Evolutionary conservation across 2,797 vertebrate species (phyloP), one percentile per base, ranked within the genome.

Genomic region (Micropoecilia bifurca): DNA sequence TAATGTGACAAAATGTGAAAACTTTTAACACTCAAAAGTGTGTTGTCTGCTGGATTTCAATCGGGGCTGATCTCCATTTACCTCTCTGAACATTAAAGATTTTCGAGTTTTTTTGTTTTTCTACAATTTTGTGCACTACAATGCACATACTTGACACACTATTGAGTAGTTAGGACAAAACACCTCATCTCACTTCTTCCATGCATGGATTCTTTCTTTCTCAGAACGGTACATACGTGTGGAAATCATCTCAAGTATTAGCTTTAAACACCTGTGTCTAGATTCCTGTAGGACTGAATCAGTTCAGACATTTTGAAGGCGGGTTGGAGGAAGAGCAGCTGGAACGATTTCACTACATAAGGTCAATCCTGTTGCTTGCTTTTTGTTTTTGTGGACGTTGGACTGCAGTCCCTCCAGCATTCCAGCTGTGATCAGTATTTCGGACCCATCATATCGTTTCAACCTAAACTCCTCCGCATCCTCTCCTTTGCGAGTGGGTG

Each of bases 211-310:
- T 63, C 2, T 16, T 28, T 45, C 13, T 71, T 69, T 45, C 41
- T 46, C 22, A 82, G 28, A 87, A 88, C 80, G 81, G 87, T 91
- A 89, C 85, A 75, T 74, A 76, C 78, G 45, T 55, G 83, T 89
- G 88, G 74, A 87, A 86, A 80, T 89, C 91, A 90, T 92, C 88
- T 91, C 87, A 88, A 84, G 82, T 73, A 76, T 87, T 90, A 91
- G 89, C 91, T 93, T 93, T 93, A 94, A 90, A 87, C 76, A 63
- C 75, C 79, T 57, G 71, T 78, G 76, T 89, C 53, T 78, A 79
- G 87, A 81, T 75, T 76, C 89, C 79, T 57, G 30, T 66, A 74
- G 72, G 80, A 76, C 25, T 66, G 68, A 77, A 53, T 39, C 63
- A 46, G 45, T 59, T 63, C 68, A 74, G 83, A 84, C 77, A 76